These are phyloP conservation scores for Ostrea edulis DNA, from an alignment of 1,140 invertebrate genomes.

Conservation along the genomic window DNA sequence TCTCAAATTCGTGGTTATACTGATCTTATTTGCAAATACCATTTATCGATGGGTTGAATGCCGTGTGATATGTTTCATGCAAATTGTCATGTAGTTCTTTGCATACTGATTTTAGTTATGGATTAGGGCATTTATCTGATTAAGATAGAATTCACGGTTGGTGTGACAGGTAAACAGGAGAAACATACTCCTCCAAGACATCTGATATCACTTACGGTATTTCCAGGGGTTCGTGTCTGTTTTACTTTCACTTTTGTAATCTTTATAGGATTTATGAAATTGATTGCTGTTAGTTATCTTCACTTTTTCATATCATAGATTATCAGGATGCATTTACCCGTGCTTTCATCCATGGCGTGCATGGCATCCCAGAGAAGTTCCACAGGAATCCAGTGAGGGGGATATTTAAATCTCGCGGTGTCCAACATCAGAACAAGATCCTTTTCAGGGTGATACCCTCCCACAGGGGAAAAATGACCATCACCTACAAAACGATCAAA, in stretches of 20 bases:
- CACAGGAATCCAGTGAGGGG: slow-evolving; percentile 78
- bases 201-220: too few relatives aligned
- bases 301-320: too few relatives aligned
- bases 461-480: slow-evolving; percentile 78
- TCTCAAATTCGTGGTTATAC: not conserved
- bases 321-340: slow-evolving; percentile 61
- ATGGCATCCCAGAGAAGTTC: slow-evolving; percentile 72
- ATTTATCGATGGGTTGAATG: not conserved
- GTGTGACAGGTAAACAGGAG: too few relatives aligned
- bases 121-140: too few relatives aligned
- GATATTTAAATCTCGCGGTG: slow-evolving; percentile 79
- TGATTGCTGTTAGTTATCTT: too few relatives aligned
- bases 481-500: slow-evolving; percentile 38
- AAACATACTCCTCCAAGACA: too few relatives aligned
- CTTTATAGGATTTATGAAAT: too few relatives aligned
- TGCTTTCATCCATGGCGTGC: slow-evolving; percentile 71
- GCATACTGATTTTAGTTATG: not conserved
- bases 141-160: too few relatives aligned
- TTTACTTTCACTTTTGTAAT: too few relatives aligned
- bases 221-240: too few relatives aligned
- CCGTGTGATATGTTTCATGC: too few relatives aligned
- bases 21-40: not conserved
- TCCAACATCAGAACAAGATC: slow-evolving; percentile 78
- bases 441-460: slow-evolving; percentile 74
- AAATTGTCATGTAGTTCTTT: not conserved